Base-by-base conservation (phyloP, 2,888 invertebrate species). In the Eupithecia centaureata region DNA sequence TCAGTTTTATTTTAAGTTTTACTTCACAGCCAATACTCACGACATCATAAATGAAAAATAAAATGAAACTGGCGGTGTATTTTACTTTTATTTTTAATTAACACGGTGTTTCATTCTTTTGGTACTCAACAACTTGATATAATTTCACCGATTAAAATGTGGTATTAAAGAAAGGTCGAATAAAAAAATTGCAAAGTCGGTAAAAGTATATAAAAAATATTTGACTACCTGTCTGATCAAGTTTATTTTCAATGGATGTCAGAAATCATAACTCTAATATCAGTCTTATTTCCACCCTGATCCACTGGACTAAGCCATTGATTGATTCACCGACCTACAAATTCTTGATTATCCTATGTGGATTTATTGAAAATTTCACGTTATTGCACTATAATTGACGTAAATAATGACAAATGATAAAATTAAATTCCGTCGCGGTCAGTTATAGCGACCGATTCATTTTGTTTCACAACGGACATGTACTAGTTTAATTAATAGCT, bases 401-500 rank as follows among this genome's bases (percentile, higher is more conserved):
- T 68, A 74, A 77, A 75, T 75, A 72, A 74, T 75, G 74, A 77
- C 64, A 67, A 71, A 74, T 73, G 70, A 65, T 71, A 66, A 68
- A 73, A 73, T 76, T 73, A 71, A 71, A 71, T 70, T 65, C 68
- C 63, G 61, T 52, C 42, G 70, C 67, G 75, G 71, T 65, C 67
- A 51, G 72, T 60, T 68, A 68, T 74, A 70, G 69, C 69, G 33
- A 30, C 62, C 71, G 68, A 74, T 74, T 74, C 64, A 71, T 72
- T 74, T 71, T 70, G 68, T 68, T 72, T 65, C 28, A 57, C 51
- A 68, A 62, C 71, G 65, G 71, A 70, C 67, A 54, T 64, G 56
- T 33, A 60, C 60, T 64, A 28, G 65, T 79, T 78, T 76, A 76
- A 75, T 77, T 72, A 67, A 77, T 76, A 75, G 67, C 65, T 70